Evolutionary conservation across 2,797 vertebrate species (phyloP).

Genomic region (Premnoplex brunnescens): DNA sequence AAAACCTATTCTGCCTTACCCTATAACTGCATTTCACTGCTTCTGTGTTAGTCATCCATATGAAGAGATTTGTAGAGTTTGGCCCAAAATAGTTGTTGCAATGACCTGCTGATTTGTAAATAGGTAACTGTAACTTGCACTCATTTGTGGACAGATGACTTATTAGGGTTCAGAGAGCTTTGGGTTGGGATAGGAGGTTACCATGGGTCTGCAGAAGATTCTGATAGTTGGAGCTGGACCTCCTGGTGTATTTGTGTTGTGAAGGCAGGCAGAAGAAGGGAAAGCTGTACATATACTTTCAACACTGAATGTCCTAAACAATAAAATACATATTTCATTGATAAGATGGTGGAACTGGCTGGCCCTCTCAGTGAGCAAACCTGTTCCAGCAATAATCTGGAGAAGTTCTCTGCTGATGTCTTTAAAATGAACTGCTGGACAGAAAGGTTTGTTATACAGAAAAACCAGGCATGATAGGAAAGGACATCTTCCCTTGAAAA

Average conservation of each 20-base stretch:
- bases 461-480: background rate
- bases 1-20: background rate
- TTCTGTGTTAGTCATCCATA: background rate
- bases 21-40: background rate
- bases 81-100: background rate
- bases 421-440: background rate
- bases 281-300: background rate
- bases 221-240: background rate
- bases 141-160: background rate
- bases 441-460: background rate
- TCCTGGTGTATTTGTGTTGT: background rate
- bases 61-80: background rate
- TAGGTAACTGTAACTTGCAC: background rate
- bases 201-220: background rate
- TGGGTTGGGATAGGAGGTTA: background rate
- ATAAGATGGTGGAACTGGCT: background rate
- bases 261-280: background rate
- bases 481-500: background rate
- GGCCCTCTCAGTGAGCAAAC: background rate
- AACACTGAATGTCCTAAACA: background rate
- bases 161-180: background rate
- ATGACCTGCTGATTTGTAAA: background rate
- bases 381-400: background rate
- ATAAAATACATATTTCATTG: background rate
- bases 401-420: background rate